Percentiles rank a stretch among this genome's conserved stretches.
phyloP scores from a whole-genome alignment of 2,797 vertebrate species.

The Darevskia mixta region DNA sequence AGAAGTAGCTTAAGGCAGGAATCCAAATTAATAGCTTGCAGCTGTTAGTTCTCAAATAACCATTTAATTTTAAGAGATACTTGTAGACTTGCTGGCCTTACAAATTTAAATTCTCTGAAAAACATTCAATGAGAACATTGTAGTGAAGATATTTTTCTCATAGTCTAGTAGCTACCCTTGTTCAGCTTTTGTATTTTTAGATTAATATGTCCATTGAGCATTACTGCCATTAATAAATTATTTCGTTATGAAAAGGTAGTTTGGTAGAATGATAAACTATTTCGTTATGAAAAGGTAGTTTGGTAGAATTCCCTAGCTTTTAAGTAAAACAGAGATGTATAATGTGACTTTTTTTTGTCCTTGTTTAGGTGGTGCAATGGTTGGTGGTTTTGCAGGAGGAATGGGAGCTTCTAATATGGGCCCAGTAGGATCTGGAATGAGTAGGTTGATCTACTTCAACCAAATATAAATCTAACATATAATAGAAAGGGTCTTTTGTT shows the following conservation, averaged over 20 bases:
- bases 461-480: constrained; percentile 70
- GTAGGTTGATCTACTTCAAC: constrained; percentile 83
- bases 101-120: not conserved
- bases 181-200: not conserved
- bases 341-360: constrained; percentile 66
- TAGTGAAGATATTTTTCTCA: not conserved
- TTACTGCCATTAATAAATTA: not conserved
- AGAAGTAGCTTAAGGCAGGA: not conserved
- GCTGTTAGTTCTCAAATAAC: not conserved
- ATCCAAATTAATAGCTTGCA: not conserved
- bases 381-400: constrained; percentile 92
- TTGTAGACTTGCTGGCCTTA: not conserved
- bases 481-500: constrained; percentile 50
- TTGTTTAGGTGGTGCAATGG: constrained; percentile 88
- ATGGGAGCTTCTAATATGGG: constrained; percentile 93
- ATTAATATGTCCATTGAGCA: not conserved
- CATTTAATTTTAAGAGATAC: not conserved
- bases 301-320: constrained; percentile 2
- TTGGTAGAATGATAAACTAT: not conserved
- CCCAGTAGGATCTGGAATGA: constrained; percentile 92
- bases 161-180: too few species aligned
- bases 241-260: not conserved
- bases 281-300: not conserved
- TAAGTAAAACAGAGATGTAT: constrained; percentile 66
- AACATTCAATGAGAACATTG: not conserved